phyloP scores from a whole-genome alignment of 2,888 invertebrate genomes.

The Vesta saturnalis region DNA sequence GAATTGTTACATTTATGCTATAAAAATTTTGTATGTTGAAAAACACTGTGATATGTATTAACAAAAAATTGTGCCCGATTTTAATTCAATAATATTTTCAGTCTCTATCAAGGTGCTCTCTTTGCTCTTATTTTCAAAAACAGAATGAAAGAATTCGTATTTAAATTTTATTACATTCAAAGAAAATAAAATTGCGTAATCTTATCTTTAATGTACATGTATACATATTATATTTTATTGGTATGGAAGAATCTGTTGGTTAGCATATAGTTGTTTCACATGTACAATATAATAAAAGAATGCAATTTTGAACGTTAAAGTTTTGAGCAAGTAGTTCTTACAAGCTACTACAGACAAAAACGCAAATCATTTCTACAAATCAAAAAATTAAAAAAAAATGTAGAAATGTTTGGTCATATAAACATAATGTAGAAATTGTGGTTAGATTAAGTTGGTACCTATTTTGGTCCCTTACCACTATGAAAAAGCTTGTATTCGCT shows the following conservation, averaged over 20 bases:
- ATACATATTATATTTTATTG: not conserved
- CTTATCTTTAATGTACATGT: not conserved
- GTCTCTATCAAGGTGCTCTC: constrained; percentile 6
- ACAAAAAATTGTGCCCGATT: constrained; percentile 4
- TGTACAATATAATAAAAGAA: not conserved
- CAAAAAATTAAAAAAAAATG: not conserved
- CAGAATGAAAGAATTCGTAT: not conserved
- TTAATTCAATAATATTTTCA: constrained; percentile 3
- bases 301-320: not conserved
- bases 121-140: too few species aligned
- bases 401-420: constrained; percentile 4
- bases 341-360: constrained; percentile 10
- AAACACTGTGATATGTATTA: constrained; percentile 11
- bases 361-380: not conserved
- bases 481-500: constrained; percentile 26
- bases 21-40: not conserved
- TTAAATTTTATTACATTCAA: not conserved
- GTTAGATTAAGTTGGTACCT: constrained; percentile 27
- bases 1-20: not conserved
- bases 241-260: constrained; percentile 1
- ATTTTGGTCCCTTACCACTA: constrained; percentile 38
- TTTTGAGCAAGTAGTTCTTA: constrained; percentile 30
- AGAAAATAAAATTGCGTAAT: not conserved
- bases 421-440: not conserved
- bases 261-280: not conserved